phyloP scores from a whole-genome alignment of 1,140 invertebrate genomes.

The Diachasma alloeum region DNA sequence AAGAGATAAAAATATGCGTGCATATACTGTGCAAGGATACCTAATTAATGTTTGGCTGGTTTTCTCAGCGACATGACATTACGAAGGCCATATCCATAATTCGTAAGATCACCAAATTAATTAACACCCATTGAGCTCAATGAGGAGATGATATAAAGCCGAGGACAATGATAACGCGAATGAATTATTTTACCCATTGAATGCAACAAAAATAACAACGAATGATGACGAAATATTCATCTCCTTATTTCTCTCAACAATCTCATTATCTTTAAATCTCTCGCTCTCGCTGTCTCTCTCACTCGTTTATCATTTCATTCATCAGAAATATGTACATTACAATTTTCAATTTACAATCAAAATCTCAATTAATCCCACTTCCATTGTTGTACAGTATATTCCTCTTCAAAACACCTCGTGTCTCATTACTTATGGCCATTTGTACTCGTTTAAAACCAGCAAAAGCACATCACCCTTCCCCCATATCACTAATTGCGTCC shows the following conservation, averaged over 20 bases:
- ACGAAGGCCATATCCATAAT: conserved; percentile 37
- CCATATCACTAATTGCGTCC: conserved; percentile 38
- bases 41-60: conserved; percentile 6
- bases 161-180: neutral
- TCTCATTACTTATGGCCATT: conserved; percentile 30
- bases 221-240: conserved; percentile 4
- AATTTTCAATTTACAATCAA: conserved; percentile 17
- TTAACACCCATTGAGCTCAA: neutral
- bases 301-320: conserved; percentile 6
- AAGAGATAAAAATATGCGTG: conserved; percentile 27
- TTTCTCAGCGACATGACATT: conserved; percentile 31
- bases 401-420: neutral
- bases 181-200: neutral
- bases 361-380: neutral
- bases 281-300: neutral
- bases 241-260: neutral
- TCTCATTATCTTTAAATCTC: neutral
- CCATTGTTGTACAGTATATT: neutral
- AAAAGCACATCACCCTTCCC: conserved; percentile 23
- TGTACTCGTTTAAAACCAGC: conserved; percentile 30
- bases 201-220: neutral
- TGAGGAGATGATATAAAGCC: neutral
- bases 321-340: conserved; percentile 17
- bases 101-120: conserved; percentile 23
- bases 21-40: conserved; percentile 16